These are phyloP conservation scores for Vombatus ursinus DNA, from an alignment of 2,113 vertebrate genomes.

Conservation along the genomic window DNA sequence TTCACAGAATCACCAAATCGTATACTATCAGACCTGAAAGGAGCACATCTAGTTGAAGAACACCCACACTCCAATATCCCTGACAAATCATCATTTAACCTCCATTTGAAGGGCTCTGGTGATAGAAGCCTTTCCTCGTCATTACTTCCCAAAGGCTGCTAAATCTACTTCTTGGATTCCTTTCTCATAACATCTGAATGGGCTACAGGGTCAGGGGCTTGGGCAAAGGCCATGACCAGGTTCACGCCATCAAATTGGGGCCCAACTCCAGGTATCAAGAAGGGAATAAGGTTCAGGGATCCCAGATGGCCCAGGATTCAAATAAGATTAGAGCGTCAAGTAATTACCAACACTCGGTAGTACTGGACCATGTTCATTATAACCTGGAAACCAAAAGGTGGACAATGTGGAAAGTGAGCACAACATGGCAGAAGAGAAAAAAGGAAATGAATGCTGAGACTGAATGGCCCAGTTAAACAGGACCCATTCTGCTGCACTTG, in stretches of 20 bases:
- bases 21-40: neutral
- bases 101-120: neutral
- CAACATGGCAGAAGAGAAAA: neutral
- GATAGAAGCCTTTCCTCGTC: neutral
- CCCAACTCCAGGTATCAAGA: neutral
- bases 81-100: neutral
- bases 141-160: neutral
- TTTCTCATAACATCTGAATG: neutral
- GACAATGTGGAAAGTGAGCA: neutral
- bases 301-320: neutral
- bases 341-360: neutral
- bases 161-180: neutral
- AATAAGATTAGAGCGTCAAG: neutral
- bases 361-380: neutral
- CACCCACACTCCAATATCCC: neutral
- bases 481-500: no score
- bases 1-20: neutral
- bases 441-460: neutral
- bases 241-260: neutral
- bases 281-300: neutral
- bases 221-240: neutral
- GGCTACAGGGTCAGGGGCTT: neutral
- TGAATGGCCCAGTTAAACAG: neutral
- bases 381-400: neutral
- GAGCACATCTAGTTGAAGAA: neutral